Percentiles rank a stretch among this genome's conserved stretches.
These are phyloP conservation scores for Picathartes gymnocephalus DNA, from an alignment of 2,113 vertebrate species.

Conservation along the genomic window DNA sequence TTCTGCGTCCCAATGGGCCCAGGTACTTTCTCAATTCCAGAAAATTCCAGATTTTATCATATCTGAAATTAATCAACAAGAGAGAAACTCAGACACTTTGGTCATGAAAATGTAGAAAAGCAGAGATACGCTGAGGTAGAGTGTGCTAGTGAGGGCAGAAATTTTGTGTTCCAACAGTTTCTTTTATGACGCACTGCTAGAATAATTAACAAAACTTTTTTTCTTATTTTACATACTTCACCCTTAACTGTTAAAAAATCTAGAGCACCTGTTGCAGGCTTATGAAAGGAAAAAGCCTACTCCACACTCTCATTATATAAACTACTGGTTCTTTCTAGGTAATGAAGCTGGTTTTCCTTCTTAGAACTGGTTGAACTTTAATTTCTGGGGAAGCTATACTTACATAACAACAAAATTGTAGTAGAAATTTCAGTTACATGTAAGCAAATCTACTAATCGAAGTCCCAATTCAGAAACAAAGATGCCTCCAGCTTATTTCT, in stretches of 20 bases:
- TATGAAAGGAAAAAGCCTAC: not conserved
- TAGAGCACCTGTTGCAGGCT: not conserved
- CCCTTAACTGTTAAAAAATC: not conserved
- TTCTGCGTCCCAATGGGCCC: not conserved
- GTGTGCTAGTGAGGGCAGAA: not conserved
- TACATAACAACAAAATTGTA: not conserved
- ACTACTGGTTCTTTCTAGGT: not conserved
- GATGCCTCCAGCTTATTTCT: not conserved
- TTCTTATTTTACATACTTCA: not conserved
- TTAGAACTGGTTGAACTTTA: not conserved
- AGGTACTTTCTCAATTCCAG: not conserved
- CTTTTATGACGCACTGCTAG: not conserved
- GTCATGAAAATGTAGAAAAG: not conserved
- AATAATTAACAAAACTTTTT: not conserved
- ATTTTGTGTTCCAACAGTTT: not conserved
- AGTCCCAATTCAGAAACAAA: not conserved
- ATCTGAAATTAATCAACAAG: not conserved
- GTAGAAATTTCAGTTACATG: not conserved
- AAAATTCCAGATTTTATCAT: not conserved
- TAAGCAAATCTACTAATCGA: not conserved
- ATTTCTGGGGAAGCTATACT: not conserved
- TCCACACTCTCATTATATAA: not conserved
- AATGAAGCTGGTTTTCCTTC: not conserved
- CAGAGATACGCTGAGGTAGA: not conserved
- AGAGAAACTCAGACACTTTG: not conserved